Evolutionary conservation across 2,888 invertebrate genomes (phyloP), one percentile per base, ranked within the genome.

Genomic region (Parasteatoda lunata): DNA sequence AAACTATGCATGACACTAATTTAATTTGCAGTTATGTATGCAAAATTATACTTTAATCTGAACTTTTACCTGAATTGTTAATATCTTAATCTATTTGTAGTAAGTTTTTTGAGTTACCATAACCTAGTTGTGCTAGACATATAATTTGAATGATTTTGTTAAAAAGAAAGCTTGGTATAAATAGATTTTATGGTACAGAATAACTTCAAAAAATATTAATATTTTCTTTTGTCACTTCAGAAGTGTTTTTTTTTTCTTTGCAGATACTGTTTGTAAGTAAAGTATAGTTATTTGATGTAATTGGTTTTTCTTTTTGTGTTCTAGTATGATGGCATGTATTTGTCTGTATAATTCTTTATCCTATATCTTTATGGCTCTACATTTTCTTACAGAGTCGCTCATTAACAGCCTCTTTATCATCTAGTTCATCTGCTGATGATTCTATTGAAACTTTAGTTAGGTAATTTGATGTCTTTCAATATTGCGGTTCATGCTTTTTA

Each of bases 391-490:
- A 88, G 88, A 66, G 65, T 59, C 73, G 71, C 30, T 85, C 85
- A n/a, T 77, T 84, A 45, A 66, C 70, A 64, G 66, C 81, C 13
- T 79, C 80, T 13, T 64, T 84, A 15, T 81, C 84, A 71, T 78
- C 82, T n/a, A 66, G 76, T 68, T 71, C 76, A 54, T 85, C 81
- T 5, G 77, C 76, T 75, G 82, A 82, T 81, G 77, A 84, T 85
- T 88, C 88, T 45, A 77, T 78, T 54, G 84, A 82, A 78, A 88
- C 88, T 8, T 76, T 88, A 51, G 88, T 88, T 70, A 88, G 88
- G 88, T 88, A 66, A 78, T 82, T n/a, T 8, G 47, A 47, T 13
- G 15, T 68, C 45, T 68, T 68, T 8, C 64, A 59, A 5, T 59
- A 13, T 59, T 5, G 6, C n/a, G 0, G n/a, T 66, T 13, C 30